Base-by-base conservation (phyloP, 2,113 vertebrate species). In the Oncorhynchus kisutch region DNA sequence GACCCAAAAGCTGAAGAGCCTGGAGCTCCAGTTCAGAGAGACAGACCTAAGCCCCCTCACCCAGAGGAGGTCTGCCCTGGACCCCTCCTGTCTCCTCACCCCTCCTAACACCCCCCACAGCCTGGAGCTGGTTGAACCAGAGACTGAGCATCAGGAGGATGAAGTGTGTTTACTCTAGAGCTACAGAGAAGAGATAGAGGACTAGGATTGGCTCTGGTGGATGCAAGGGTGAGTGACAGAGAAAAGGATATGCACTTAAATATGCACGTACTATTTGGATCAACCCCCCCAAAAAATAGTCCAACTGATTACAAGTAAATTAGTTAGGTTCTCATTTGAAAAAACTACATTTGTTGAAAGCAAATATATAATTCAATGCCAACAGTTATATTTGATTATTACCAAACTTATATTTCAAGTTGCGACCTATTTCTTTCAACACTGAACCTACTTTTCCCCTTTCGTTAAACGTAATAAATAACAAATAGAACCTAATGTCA, bases 151-250 rank as follows among this genome's bases (percentile, higher is more conserved):
- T n/a, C 71, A 83, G 39, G 82, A 0, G 6, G 84, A 87, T 1
- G 84, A 92, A 27, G 91, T 93, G 89, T 94, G 27, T 94, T 94
- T 67, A 90, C 88, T 67, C 75, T 94, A 86, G 91, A 94, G 79
- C 78, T 94, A 76, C 88, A 91, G 85, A 91, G 90, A 72, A 90
- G 88, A 1, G 81, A 88, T 48, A 79, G 67, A 71, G 94, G 93
- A 48, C 81, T 95, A 1, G 93, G 94, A 20, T 89, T 94, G 2
- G 87, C 90, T 51, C 80, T 95, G 70, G 87, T 94, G 27, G 91
- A 95, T 78, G 91, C 92, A 12, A 82, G 85, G 88, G 94, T 95
- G 72, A 91, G 93, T 81, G 2, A 72, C 9, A 64, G 18, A 20
- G 9, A 11, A 25, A 16, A 67, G 29, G 65, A 62, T 54, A 18